These are phyloP conservation scores for Cylas formicarius DNA, from an alignment of 1,140 invertebrate species.

Conservation along the genomic window DNA sequence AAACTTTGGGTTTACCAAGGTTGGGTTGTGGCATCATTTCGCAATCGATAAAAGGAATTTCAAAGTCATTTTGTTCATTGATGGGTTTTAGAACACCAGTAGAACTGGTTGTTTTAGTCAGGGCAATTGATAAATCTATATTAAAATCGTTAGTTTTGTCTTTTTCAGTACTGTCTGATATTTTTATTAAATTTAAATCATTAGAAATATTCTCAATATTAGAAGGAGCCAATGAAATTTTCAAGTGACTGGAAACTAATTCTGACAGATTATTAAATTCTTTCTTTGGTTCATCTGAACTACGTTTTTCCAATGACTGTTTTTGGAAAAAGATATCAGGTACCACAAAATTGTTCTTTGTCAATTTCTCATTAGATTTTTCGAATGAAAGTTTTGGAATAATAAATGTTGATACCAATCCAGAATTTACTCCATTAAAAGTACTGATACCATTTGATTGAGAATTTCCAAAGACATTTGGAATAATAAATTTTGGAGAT, in stretches of 20 bases:
- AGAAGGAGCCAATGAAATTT: conserved; percentile 11
- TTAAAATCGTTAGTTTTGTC: conserved; percentile 19
- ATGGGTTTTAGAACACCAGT: conserved; percentile 19
- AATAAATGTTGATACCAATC: no score
- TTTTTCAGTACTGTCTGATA: not conserved
- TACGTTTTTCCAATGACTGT: no score
- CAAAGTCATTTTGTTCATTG: conserved; percentile 23
- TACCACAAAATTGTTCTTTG: no score
- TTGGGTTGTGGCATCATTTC: conserved; percentile 9
- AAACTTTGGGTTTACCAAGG: conserved; percentile 8
- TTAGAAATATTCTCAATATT: not conserved
- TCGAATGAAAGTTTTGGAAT: no score
- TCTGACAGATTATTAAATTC: conserved; percentile 22
- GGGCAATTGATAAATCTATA: conserved; percentile 33
- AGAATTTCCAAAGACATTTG: conserved; percentile 10
- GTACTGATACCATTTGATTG: not conserved
- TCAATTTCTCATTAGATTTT: no score
- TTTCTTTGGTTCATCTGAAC: not conserved
- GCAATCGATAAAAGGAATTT: conserved; percentile 34
- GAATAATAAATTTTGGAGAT: conserved; percentile 5
- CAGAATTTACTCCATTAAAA: no score
- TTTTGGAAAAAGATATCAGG: no score
- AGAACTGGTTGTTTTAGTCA: conserved; percentile 23
- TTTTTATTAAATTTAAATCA: conserved; percentile 13
- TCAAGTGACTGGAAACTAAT: conserved; percentile 27